These are phyloP conservation scores for Oreortyx pictus DNA, from an alignment of 2,797 vertebrate genomes.

Conservation along the genomic window DNA sequence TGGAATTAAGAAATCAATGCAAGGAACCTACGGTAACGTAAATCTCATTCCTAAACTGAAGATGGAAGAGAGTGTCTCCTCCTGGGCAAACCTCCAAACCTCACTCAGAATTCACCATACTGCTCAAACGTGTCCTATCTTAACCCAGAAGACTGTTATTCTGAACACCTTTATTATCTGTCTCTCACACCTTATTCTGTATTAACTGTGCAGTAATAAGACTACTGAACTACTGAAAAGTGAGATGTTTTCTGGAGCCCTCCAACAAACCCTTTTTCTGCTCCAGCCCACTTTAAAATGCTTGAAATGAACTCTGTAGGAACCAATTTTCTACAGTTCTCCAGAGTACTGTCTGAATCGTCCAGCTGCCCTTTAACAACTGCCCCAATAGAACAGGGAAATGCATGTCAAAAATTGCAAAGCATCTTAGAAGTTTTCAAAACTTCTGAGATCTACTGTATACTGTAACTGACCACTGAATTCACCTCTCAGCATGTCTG, in stretches of 20 bases:
- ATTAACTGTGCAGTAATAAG: neutral
- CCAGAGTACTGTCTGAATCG: neutral
- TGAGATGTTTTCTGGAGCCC: neutral
- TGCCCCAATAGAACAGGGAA: neutral
- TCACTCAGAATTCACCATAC: neutral
- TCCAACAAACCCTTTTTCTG: neutral
- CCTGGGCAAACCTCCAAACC: neutral
- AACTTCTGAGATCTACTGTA: fast-evolving
- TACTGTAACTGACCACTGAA: neutral
- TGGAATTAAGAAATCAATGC: neutral
- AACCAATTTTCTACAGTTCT: neutral
- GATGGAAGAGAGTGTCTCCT: neutral
- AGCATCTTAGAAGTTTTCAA: neutral
- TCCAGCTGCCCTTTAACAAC: neutral
- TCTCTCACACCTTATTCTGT: neutral
- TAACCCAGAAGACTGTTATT: neutral
- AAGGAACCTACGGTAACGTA: neutral
- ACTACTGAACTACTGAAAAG: neutral
- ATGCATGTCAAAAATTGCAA: neutral
- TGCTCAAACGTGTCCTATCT: too few relatives aligned
- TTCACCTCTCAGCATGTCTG: neutral
- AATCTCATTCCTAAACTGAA: neutral
- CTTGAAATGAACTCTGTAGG: too few relatives aligned
- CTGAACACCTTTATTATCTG: neutral
- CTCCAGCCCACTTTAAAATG: neutral